Evolutionary conservation across 1,140 invertebrate species (phyloP).

Genomic region (Pectinophora gossypiella): DNA sequence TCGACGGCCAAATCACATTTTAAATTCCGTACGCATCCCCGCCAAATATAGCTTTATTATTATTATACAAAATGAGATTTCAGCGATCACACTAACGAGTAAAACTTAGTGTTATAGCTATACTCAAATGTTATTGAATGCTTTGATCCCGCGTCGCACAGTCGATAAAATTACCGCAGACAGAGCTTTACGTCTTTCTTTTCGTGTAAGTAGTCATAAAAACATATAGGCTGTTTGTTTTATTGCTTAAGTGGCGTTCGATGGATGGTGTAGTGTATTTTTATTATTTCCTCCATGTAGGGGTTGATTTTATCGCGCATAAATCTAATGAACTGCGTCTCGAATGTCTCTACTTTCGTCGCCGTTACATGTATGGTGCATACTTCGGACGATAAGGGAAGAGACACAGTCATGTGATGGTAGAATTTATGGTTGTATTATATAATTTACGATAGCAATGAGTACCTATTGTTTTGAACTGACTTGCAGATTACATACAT

Average conservation of each 20-base stretch:
- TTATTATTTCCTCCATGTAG: background rate
- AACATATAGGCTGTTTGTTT: background rate
- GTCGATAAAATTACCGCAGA: background rate
- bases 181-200: background rate
- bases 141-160: slow-evolving; percentile 30
- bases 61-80: slow-evolving; percentile 42
- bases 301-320: too few relatives aligned
- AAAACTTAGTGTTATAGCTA: slow-evolving; percentile 31
- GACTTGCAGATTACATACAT: too few relatives aligned
- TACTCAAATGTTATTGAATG: slow-evolving; percentile 51
- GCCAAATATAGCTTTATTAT: slow-evolving; percentile 61
- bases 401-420: too few relatives aligned
- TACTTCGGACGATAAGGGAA: too few relatives aligned
- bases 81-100: slow-evolving; percentile 24
- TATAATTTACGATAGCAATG: too few relatives aligned
- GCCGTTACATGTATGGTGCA: too few relatives aligned
- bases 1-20: slow-evolving; percentile 28
- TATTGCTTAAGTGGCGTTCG: background rate
- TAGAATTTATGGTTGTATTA: too few relatives aligned
- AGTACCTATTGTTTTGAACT: too few relatives aligned
- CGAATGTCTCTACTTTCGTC: too few relatives aligned
- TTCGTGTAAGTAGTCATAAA: background rate
- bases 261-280: background rate
- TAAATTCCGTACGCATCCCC: slow-evolving; percentile 42
- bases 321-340: too few relatives aligned